Evolutionary conservation across 35 echinoderm and acorn worm genomes (phyloP).

Genomic region (Lytechinus variegatus): DNA sequence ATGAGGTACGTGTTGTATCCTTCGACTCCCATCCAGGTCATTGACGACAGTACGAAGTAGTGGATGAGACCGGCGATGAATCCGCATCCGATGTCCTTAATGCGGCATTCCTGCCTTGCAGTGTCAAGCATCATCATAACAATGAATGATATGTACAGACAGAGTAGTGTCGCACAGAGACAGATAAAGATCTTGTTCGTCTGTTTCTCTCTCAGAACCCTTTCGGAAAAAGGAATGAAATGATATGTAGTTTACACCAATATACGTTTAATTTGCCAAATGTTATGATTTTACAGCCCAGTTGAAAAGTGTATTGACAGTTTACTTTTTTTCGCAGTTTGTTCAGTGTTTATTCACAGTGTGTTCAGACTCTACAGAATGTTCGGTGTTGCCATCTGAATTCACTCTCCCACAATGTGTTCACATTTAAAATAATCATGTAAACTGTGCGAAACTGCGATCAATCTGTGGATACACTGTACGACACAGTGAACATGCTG

Average conservation of each 20-base stretch:
- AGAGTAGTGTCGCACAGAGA: conserved; percentile 24
- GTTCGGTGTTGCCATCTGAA: too few relatives aligned
- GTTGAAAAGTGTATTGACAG: too few relatives aligned
- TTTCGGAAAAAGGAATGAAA: not conserved
- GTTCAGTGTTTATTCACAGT: too few relatives aligned
- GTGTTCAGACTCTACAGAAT: too few relatives aligned
- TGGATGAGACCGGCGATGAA: conserved; percentile 63
- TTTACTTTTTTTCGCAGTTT: not conserved
- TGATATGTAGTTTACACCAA: not conserved
- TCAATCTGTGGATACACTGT: too few relatives aligned
- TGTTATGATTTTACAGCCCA: too few relatives aligned
- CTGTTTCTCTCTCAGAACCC: not conserved
- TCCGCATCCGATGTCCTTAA: not conserved
- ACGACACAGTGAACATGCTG: too few relatives aligned
- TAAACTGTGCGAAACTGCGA: too few relatives aligned
- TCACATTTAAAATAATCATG: too few relatives aligned
- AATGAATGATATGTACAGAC: conserved; percentile 54
- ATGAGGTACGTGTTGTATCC: too few relatives aligned
- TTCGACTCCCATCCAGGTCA: conserved; percentile 3
- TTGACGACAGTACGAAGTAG: conserved; percentile 64
- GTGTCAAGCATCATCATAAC: not conserved
- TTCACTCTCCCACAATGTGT: too few relatives aligned
- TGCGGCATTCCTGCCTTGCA: not conserved
- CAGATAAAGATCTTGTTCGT: conserved; percentile 42
- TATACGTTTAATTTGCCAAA: not conserved